Base-by-base conservation (phyloP, 2,888 invertebrate species). In the Lasius fuliginosus region DNA sequence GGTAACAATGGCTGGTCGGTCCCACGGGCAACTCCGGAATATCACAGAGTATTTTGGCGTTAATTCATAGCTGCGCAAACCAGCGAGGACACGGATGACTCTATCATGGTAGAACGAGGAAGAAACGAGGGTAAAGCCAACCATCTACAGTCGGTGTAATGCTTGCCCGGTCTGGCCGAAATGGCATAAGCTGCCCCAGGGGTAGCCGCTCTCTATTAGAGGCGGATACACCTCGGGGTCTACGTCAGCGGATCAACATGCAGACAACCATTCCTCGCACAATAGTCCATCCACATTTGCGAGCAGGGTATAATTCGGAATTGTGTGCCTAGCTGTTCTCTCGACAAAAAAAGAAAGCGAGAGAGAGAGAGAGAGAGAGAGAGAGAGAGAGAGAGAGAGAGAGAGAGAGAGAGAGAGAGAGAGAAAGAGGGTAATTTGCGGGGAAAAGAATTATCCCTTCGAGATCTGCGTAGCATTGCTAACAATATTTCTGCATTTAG, bases 151-250 rank as follows among this genome's bases (percentile, higher is more conserved):
- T 75, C 36, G 86, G 33, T 62, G 73, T 79, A 89, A 89, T 83
- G 79, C 69, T 64, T 79, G 65, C 76, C 82, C 73, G 79, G 86
- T 83, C 86, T 67, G 58, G 68, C 62, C 75, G 77, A 71, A 88
- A 90, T 90, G 85, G 87, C 73, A 83, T 83, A 84, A 91, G 77
- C 86, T 86, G 90, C 91, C 92, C 89, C 84, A 71, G 87, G 91
- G 91, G 90, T 87, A 60, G 85, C 77, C 68, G 84, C 68, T 73
- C 87, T 91, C 92, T 87, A 92, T 91, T 92, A 91, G 85, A 83
- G 81, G 82, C 42, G 67, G 85, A 74, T 84, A 75, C 84, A 79
- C 83, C 85, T 62, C 58, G 40, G 40, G 74, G 82, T 81, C 86
- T 89, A 88, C 84, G 89, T 90, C 87, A 84, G 86, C 89, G 73